Base-by-base conservation (phyloP, 2,888 invertebrate genomes). In the Drosophila meridionalis region DNA sequence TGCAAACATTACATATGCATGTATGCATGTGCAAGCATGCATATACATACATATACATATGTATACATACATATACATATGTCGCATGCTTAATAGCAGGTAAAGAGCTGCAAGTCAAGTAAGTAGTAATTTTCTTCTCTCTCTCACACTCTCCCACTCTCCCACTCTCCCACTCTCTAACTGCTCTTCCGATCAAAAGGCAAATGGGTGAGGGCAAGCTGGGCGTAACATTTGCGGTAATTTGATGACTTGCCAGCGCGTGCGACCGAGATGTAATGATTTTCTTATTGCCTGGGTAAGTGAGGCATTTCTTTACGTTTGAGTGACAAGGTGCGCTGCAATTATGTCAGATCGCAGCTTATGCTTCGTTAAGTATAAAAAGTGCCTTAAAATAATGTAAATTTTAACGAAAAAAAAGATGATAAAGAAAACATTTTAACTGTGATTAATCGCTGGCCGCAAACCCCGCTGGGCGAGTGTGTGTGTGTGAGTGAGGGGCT, bases 381-480 rank as follows among this genome's bases (percentile, higher is more conserved):
- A 36, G 26, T 26, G 38, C 38, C 45, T 36, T 20, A 69, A 72
- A 66, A 65, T 48, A 79, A 79, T 82, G 70, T 69, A 82, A 81
- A 81, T 80, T 80, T 45, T 38, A 30, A 53, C 26, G 8, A n/a
- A 78, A 67, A 65, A 64, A 60, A 20, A 1, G 0, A 55, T n/a
- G 34, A 28, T 36, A 68, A 63, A 47, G 47, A 73, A 73, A 80
- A 69, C 47, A 76, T 80, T 73, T 83, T 73, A 65, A 52, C 65
- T 68, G 48, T 48, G 34, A 45, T 66, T 84, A 87, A 89, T 87
- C 78, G 82, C 67, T 70, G 79, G 67, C 71, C 79, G 71, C 55
- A 59, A 69, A 53, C 60, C 64, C 68, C 48, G 50, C 65, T 42
- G 69, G 52, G 57, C 11, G 3, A 0, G 28, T 7, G 38, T n/a